Base-by-base conservation (phyloP, 1,140 invertebrate genomes). In the Hirudo medicinalis region DNA sequence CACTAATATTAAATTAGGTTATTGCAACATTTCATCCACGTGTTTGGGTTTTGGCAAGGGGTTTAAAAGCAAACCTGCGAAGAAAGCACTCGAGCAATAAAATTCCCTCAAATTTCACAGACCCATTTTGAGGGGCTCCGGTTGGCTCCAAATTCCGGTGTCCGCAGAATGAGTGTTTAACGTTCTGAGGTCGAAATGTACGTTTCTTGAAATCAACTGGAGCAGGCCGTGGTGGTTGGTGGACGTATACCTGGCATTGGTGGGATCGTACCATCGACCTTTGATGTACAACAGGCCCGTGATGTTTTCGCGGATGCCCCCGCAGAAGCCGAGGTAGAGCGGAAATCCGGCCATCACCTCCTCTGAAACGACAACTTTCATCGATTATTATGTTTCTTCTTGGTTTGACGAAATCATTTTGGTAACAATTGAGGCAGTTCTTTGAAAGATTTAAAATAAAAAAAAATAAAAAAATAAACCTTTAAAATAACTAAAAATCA, bases 251-350 rank as follows among this genome's bases (percentile, higher is more conserved):
- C 57, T 63, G 57, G 11, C 57, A 20, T 63, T n/a, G 19, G 9
- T 25, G 0, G 57, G 29, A n/a, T 63, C 57, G 29, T 15, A 63
- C 57, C 57, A 63, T 63, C 57, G 57, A 63, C 57, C 57, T 15
- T 20, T 13, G 22, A 63, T 11, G 57, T 63, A 63, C 57, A 63
- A 6, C 6, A 63, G 57, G 6, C 57, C 57, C 57, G 57, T 63
- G 22, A 11, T 6, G 57, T 22, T 22, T 32, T 63, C 57, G 22
- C 57, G 57, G 22, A 63, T 32, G 22, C 57, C 57, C 57, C 57
- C 57, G 57, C 29, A 25, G 19, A 63, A 63, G 22, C 57, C 57
- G 15, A 63, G 29, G 29, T 63, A 32, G 22, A 63, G 22, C 2
- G 57, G 57, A 32, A 63, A 63, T 49, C 43, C 22, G 57, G 29